phyloP scores from a whole-genome alignment of 2,888 invertebrate genomes.

The Lepidocyrtoides sp. region DNA sequence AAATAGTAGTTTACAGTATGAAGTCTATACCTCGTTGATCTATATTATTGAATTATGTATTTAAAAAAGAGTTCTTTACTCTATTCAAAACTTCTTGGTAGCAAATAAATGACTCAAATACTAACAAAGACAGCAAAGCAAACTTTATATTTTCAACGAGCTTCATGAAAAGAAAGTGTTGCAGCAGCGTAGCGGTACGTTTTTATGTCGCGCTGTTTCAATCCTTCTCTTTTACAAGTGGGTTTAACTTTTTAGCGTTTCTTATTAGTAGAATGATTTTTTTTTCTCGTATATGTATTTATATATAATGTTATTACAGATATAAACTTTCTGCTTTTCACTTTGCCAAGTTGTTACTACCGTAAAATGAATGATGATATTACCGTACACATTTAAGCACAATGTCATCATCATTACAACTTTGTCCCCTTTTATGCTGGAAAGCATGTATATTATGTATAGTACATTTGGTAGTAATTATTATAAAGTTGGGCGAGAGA shows the following conservation, averaged over 20 bases:
- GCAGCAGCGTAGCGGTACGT: not conserved
- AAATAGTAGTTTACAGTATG: too few relatives aligned
- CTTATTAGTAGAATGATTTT: not conserved
- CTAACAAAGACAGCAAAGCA: not conserved
- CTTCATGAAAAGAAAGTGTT: not conserved
- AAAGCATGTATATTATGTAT: too few relatives aligned
- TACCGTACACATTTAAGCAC: not conserved
- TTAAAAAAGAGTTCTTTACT: too few relatives aligned
- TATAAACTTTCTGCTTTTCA: too few relatives aligned
- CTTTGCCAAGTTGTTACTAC: not conserved
- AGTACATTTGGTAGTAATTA: not conserved
- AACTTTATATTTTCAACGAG: not conserved
- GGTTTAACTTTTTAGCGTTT: not conserved
- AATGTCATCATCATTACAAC: slow-evolving; percentile 19
- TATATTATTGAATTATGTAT: too few relatives aligned
- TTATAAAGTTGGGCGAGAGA: slow-evolving; percentile 9
- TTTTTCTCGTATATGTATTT: not conserved
- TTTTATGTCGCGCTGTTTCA: not conserved
- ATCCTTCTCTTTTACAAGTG: not conserved
- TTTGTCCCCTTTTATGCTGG: not conserved
- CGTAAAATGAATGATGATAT: too few relatives aligned
- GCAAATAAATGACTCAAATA: not conserved
- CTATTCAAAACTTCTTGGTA: too few relatives aligned
- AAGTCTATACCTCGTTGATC: too few relatives aligned
- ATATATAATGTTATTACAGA: not conserved